Evolutionary conservation across 2,113 vertebrate genomes (phyloP), one percentile per base, ranked within the genome.

Genomic region (Syrrhaptes paradoxus): DNA sequence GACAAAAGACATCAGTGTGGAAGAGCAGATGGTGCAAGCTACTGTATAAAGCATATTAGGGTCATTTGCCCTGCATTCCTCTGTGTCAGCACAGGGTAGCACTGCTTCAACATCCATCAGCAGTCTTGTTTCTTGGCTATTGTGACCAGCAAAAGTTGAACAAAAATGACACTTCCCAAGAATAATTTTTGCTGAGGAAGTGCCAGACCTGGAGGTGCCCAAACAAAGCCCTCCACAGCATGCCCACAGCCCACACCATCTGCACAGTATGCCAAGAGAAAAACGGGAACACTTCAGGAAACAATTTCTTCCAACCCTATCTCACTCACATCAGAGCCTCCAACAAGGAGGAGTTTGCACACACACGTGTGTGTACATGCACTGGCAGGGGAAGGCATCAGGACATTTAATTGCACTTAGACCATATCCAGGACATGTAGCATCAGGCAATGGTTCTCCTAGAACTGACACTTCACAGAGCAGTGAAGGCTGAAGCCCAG

Each of bases 361-460:
- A 1, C 41, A 73, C 0, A 0, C 1, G 0, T 21, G 43, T 29
- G 19, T 6, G 4, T 9, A 41, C 3, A 49, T 6, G 22, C 32
- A 8, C 7, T 25, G 54, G n/a, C 55, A 68, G 12, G 8, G 43
- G 25, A 58, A 7, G 12, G 6, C 10, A 6, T 55, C 46, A 31
- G 36, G 26, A 65, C 29, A 45, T 57, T 67, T 29, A 81, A 19
- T 34, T 83, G 43, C 59, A 67, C 31, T 70, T 58, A 34, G 62
- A 46, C 59, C 51, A 70, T 54, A 54, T 13, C 38, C n/a, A 70
- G 43, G 7, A 46, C 38, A 32, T 9, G 21, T 0, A 55, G 55
- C 36, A 93, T 31, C 52, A 68, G 54, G 31, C 31, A 80, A 72
- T 1, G 1, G 57, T 57, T 78, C 48, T 81, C 45, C 48, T 17